phyloP scores from a whole-genome alignment of 35 echinoderm and acorn worm genomes.

The Acanthaster planci region DNA sequence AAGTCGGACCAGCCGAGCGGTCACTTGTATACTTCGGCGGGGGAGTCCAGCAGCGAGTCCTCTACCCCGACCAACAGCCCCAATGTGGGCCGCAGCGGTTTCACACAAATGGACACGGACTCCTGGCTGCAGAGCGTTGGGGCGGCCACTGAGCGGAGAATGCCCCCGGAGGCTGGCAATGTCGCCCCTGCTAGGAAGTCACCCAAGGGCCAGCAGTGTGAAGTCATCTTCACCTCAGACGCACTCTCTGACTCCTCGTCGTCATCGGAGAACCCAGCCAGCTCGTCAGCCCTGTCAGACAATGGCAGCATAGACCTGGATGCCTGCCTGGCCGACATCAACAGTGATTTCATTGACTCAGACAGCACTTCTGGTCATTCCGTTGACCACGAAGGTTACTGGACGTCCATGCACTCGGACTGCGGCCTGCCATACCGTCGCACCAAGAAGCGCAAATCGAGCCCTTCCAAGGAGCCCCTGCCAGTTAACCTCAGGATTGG shows the following conservation, averaged over 20 bases:
- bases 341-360: constrained; percentile 67
- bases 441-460: constrained; percentile 39
- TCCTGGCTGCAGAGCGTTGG: constrained; percentile 63
- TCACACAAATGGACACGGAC: constrained; percentile 70
- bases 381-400: constrained; percentile 93
- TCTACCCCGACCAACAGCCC: constrained; percentile 54
- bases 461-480: constrained; percentile 12
- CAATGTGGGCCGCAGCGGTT: constrained; percentile 10
- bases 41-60: constrained; percentile 42
- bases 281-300: constrained; percentile 64
- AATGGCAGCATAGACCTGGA: constrained; percentile 80
- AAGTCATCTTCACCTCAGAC: constrained; percentile 44
- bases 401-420: constrained; percentile 98
- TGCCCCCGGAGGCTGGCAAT: constrained; percentile 61
- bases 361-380: constrained; percentile 84
- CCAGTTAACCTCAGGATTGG: background rate
- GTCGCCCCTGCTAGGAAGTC: constrained; percentile 61
- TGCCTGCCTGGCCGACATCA: constrained; percentile 69
- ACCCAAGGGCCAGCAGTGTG: constrained; percentile 49
- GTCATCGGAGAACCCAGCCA: constrained; percentile 71
- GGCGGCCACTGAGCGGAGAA: background rate
- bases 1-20: constrained; percentile 16
- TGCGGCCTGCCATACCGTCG: constrained; percentile 77
- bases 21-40: background rate
- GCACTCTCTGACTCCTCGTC: constrained; percentile 67